Percentiles rank a stretch among this genome's conserved stretches.
These are phyloP conservation scores for Coelopa frigida DNA, from an alignment of 1,140 invertebrate genomes.

Conservation along the genomic window DNA sequence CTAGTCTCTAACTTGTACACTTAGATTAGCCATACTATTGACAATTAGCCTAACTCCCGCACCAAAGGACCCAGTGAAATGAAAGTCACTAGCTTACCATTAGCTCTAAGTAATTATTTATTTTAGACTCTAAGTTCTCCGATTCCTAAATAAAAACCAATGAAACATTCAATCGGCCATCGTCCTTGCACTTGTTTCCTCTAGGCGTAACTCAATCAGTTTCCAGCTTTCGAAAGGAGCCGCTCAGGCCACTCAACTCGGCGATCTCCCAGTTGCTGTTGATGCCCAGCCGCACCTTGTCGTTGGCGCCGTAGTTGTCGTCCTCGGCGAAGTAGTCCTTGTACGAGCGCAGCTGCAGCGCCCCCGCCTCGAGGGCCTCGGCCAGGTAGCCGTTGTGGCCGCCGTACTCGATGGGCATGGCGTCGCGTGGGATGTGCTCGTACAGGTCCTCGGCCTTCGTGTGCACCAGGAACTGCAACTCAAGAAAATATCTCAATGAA, in stretches of 20 bases:
- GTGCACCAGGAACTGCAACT: conserved; percentile 44
- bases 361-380: conserved; percentile 49
- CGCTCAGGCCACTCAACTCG: conserved; percentile 35
- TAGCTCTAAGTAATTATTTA: too few relatives aligned
- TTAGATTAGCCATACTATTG: too few relatives aligned
- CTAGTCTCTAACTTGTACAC: too few relatives aligned
- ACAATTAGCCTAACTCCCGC: too few relatives aligned
- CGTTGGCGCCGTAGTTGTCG: conserved; percentile 50
- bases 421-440: conserved; percentile 47
- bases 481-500: background rate
- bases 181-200: too few relatives aligned
- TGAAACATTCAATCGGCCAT: too few relatives aligned
- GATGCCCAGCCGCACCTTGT: conserved; percentile 46
- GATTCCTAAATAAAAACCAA: too few relatives aligned
- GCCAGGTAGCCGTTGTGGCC: conserved; percentile 46
- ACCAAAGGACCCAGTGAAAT: too few relatives aligned
- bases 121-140: too few relatives aligned
- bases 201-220: too few relatives aligned
- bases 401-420: conserved; percentile 52
- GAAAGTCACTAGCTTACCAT: too few relatives aligned
- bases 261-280: conserved; percentile 24
- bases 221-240: conserved; percentile 49
- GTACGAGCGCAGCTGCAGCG: conserved; percentile 44
- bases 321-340: conserved; percentile 48
- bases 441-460: conserved; percentile 45